phyloP scores from a whole-genome alignment of 1,140 invertebrate genomes.

The Platyscapa corneri region DNA sequence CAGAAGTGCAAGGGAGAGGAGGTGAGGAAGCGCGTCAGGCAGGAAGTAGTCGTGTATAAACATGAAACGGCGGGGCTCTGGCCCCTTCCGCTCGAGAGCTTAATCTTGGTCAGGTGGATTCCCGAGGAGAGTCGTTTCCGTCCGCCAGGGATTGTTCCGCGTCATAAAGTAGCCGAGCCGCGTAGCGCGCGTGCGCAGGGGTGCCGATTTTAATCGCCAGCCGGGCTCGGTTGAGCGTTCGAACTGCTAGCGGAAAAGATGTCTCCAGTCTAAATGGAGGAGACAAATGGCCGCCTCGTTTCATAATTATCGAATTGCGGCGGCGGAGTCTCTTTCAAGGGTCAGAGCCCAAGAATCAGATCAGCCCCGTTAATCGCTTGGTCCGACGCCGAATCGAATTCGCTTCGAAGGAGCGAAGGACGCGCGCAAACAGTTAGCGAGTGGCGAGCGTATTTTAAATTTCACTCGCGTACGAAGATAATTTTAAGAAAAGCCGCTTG shows the following conservation, averaged over 20 bases:
- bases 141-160: slow-evolving; percentile 13
- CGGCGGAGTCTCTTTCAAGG: too few species aligned
- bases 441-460: too few species aligned
- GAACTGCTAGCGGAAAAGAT: neutral
- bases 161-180: slow-evolving; percentile 23
- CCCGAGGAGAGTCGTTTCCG: neutral
- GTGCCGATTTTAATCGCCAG: slow-evolving; percentile 22
- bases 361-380: too few species aligned
- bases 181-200: neutral
- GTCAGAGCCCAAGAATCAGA: too few species aligned
- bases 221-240: neutral
- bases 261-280: too few species aligned
- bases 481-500: too few species aligned
- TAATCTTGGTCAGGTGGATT: slow-evolving; percentile 51
- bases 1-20: neutral
- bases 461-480: too few species aligned
- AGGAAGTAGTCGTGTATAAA: slow-evolving; percentile 53
- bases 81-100: slow-evolving; percentile 38
- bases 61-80: slow-evolving; percentile 21
- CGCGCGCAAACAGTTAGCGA: too few species aligned
- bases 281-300: neutral
- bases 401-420: too few species aligned
- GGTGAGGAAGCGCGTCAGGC: neutral
- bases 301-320: neutral
- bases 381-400: too few species aligned